Evolutionary conservation across 2,888 invertebrate species (phyloP).

Genomic region (Thymelicus acteon): DNA sequence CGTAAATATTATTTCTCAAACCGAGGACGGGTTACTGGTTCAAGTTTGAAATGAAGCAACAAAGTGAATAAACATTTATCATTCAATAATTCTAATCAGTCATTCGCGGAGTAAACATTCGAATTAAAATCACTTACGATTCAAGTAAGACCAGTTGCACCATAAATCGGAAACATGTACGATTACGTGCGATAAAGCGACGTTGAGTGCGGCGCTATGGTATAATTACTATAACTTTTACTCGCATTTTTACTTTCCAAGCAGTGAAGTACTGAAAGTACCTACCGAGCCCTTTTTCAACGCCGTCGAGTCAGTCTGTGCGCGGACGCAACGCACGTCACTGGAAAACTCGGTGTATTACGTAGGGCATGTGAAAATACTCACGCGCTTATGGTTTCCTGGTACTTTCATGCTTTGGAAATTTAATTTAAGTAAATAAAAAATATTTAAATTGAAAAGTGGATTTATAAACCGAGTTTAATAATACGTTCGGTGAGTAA

Average conservation of each 20-base stretch:
- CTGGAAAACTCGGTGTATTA: slow-evolving; percentile 41
- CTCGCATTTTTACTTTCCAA: slow-evolving; percentile 71
- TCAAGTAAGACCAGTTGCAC: slow-evolving; percentile 32
- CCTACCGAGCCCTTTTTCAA: slow-evolving; percentile 68
- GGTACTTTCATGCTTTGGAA: slow-evolving; percentile 29
- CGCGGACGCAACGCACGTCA: slow-evolving; percentile 48
- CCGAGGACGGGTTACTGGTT: no score
- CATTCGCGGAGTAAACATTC: background rate
- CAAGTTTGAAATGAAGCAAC: no score
- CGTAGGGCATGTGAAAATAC: slow-evolving; percentile 28
- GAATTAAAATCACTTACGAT: slow-evolving; percentile 19
- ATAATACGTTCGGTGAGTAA: background rate
- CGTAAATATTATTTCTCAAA: no score
- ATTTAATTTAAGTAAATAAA: background rate
- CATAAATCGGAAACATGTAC: slow-evolving; percentile 35
- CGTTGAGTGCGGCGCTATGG: slow-evolving; percentile 47
- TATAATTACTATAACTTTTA: slow-evolving; percentile 62
- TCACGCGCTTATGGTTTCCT: slow-evolving; percentile 36
- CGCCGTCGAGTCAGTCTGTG: slow-evolving; percentile 50
- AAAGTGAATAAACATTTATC: background rate
- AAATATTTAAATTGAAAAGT: background rate
- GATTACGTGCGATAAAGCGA: slow-evolving; percentile 33
- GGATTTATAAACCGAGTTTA: background rate
- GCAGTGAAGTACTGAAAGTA: slow-evolving; percentile 51
- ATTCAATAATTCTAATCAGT: background rate